Base-by-base conservation (phyloP, 1,140 invertebrate genomes). In the Drosophila repletoides region DNA sequence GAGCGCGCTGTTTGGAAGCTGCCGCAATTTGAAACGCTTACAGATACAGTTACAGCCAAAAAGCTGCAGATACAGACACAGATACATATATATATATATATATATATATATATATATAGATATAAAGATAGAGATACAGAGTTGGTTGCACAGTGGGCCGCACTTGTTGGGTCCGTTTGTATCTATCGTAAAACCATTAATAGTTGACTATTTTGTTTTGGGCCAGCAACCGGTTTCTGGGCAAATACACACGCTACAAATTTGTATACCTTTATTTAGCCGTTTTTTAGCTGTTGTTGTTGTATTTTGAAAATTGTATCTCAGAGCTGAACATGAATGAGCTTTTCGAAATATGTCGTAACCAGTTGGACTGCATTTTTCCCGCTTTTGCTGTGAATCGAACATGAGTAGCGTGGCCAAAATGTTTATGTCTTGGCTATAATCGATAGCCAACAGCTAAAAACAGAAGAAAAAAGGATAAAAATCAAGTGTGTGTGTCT, bases 311-410 rank as follows among this genome's bases (percentile, higher is more conserved):
- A 84, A 84, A 79, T 86, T 73, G 66, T 84, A 86, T 86, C 75
- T 63, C 28, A 59, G n/a, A 45, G 74, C 80, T 45, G 75, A 80
- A 86, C 79, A 84, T 86, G 80, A 84, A 84, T 84, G 79, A 84
- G 79, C 79, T 84, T 86, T 84, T 86, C 63, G 68, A 83, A n/a
- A 69, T 80, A 84, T 86, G 86, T 86, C 75, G 75, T 86, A 84
- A 84, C 79, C 79, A 80, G 79, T 84, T 84, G 71, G 79, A 84
- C 79, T 86, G 79, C 80, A 84, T 84, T 84, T 84, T 84, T 84
- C 58, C 56, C 22, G 38, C 34, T 61, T 28, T 56, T 52, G 70
- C 53, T 60, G 69, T 77, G 76, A 65, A 74, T 81, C 53, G 68
- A 76, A 72, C 60, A 70, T 74, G 79, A 79, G 61, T 66, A 86